Evolutionary conservation across 37 sponge, comb jelly and placozoan genomes (phyloP).

Genomic region (Petrosia ficiformis): DNA sequence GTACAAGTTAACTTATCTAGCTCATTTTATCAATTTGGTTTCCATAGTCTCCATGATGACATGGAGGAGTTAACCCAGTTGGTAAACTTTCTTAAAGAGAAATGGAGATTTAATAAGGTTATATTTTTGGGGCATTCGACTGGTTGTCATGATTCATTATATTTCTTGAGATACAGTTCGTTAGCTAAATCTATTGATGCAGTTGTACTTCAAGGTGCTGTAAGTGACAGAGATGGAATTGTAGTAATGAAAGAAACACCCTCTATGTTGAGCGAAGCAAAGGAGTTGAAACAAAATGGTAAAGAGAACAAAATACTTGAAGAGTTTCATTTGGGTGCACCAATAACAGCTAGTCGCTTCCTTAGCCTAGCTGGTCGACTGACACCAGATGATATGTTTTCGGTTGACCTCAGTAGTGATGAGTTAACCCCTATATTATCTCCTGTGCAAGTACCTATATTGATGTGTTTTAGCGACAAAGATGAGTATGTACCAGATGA

Average conservation of each 20-base stretch:
- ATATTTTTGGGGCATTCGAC: slow-evolving; percentile 43
- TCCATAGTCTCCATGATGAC: slow-evolving; percentile 30
- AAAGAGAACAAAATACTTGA: slow-evolving; percentile 13
- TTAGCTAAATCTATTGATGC: slow-evolving; percentile 9
- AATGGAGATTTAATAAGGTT: slow-evolving; percentile 18
- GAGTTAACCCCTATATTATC: slow-evolving; percentile 34
- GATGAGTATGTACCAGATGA: slow-evolving; percentile 54
- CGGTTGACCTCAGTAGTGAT: slow-evolving; percentile 31
- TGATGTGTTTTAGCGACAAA: slow-evolving; percentile 27
- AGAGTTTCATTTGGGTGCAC: slow-evolving; percentile 19
- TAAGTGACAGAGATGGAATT: slow-evolving; percentile 46
- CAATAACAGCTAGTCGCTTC: slow-evolving; percentile 41
- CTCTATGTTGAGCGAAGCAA: slow-evolving; percentile 29
- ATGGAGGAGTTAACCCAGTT: slow-evolving; percentile 20
- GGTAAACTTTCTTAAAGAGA: slow-evolving; percentile 11
- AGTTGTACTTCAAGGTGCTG: slow-evolving; percentile 38
- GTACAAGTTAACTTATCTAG: slow-evolving; percentile 51
- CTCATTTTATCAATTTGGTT: slow-evolving; percentile 56
- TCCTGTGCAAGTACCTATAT: slow-evolving; percentile 28
- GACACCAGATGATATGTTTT: slow-evolving; percentile 59
- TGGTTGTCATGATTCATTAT: slow-evolving; percentile 44
- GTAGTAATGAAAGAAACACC: not conserved
- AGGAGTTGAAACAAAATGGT: slow-evolving; percentile 5
- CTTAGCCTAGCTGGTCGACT: slow-evolving; percentile 51
- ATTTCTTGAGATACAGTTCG: slow-evolving; percentile 22